phyloP scores from a whole-genome alignment of 2,113 vertebrate genomes.

The Telmatochromis sp. region DNA sequence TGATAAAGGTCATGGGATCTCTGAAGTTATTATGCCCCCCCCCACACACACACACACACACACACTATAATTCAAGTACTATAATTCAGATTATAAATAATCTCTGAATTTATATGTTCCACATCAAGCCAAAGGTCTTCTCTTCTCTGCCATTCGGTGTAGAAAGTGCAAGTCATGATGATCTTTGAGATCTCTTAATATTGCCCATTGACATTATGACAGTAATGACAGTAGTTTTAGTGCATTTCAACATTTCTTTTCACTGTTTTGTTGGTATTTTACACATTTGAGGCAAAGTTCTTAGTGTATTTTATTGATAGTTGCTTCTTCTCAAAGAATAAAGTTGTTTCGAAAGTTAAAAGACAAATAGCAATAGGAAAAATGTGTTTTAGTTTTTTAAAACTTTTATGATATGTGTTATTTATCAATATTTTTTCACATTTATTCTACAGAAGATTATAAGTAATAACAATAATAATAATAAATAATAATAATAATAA shows the following conservation, averaged over 20 bases:
- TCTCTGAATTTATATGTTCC: not conserved
- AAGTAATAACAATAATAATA: not conserved
- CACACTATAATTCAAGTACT: not conserved
- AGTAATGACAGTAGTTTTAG: not conserved
- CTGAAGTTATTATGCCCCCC: not conserved
- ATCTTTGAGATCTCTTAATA: not conserved
- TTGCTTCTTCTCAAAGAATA: not conserved
- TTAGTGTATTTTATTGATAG: not conserved
- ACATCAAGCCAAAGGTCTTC: not conserved
- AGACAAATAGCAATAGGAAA: not conserved
- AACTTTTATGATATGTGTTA: not conserved
- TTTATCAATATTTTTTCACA: not conserved
- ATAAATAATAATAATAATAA: not conserved
- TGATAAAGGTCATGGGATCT: slow-evolving; percentile 9
- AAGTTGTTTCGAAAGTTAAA: not conserved
- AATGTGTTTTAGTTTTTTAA: not conserved
- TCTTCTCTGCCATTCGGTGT: not conserved
- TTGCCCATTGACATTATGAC: not conserved
- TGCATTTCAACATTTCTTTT: not conserved
- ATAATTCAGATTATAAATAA: not conserved
- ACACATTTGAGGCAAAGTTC: not conserved
- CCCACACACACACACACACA: no score
- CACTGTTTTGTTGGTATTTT: not conserved
- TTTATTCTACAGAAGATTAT: not conserved
- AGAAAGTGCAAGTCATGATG: not conserved